Evolutionary conservation across 2,888 invertebrate genomes (phyloP).

Genomic region (Emmelina monodactyla): DNA sequence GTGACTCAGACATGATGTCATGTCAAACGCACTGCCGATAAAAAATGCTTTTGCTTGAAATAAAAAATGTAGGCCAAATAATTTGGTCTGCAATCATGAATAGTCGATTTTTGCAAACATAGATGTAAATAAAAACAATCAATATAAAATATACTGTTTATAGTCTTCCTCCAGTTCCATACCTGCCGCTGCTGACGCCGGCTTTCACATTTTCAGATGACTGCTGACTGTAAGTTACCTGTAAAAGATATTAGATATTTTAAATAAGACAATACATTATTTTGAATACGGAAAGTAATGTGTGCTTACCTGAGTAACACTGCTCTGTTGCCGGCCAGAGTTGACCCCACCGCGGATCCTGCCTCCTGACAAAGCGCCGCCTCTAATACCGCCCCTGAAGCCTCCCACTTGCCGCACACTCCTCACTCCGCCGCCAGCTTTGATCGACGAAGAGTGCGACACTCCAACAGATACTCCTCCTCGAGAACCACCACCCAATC

Average conservation of each 20-base stretch:
- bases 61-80: too few species aligned
- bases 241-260: constrained; percentile 16
- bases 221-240: constrained; percentile 13
- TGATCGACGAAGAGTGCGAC: neutral
- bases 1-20: too few species aligned
- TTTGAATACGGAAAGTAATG: neutral
- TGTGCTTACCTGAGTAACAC: constrained; percentile 5
- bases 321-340: neutral
- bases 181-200: constrained; percentile 9
- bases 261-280: too few species aligned
- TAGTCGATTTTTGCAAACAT: too few species aligned
- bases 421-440: neutral
- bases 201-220: constrained; percentile 14
- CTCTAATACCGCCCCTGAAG: neutral
- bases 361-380: neutral
- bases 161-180: too few species aligned
- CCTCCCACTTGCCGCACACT: neutral
- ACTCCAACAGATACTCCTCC: neutral
- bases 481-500: neutral
- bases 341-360: constrained; percentile 3
- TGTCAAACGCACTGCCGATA: too few species aligned
- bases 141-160: too few species aligned
- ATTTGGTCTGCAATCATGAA: too few species aligned
- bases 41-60: too few species aligned
- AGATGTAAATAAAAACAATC: too few species aligned